Base-by-base conservation (phyloP, 2,888 invertebrate species). In the Auanema sp. region DNA sequence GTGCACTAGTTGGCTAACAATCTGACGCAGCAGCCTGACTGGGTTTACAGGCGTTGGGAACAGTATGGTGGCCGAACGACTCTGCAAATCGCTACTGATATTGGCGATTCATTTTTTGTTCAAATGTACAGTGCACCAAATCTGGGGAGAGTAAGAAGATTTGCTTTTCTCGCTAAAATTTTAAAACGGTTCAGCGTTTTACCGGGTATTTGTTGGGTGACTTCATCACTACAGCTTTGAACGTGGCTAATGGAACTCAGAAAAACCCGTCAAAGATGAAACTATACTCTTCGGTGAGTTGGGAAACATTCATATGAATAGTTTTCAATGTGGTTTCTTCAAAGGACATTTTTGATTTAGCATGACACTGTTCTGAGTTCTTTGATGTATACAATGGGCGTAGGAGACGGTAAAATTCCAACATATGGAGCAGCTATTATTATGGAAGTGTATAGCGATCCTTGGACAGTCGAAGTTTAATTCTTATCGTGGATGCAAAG, bases 291-390 rank as follows among this genome's bases (percentile, higher is more conserved):
- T 71, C 79, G 56, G 79, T 79, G 58, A 47, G 56, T 43, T 1
- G 5, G 21, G 16, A 2, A n/a, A 14, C 14, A 16, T 14, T 16
- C 23, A 4, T n/a, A 21, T 10, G 18, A 21, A 24, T 21, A n/a
- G 18, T 18, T n/a, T n/a, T n/a, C n/a, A n/a, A n/a, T n/a, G n/a
- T n/a, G n/a, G n/a, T n/a, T n/a, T n/a, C n/a, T n/a, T 12, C 11
- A 10, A 53, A 24, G 10, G 24, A 47, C 4, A 8, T 16, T 40
- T 21, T 10, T 21, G 24, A 67, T 78, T 54, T 64, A 79, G 79
- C 79, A 79, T 60, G 79, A 79, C 47, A 79, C 78, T 11, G 74
- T 75, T 24, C 52, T 79, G n/a, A 58, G 69, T 23, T 66, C 75
- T 0, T 64, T 79, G 18, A 60, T 78, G 43, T 75, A 73, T 44